Base-by-base conservation (phyloP, 2,113 vertebrate genomes). In the Zosterops japonicus region DNA sequence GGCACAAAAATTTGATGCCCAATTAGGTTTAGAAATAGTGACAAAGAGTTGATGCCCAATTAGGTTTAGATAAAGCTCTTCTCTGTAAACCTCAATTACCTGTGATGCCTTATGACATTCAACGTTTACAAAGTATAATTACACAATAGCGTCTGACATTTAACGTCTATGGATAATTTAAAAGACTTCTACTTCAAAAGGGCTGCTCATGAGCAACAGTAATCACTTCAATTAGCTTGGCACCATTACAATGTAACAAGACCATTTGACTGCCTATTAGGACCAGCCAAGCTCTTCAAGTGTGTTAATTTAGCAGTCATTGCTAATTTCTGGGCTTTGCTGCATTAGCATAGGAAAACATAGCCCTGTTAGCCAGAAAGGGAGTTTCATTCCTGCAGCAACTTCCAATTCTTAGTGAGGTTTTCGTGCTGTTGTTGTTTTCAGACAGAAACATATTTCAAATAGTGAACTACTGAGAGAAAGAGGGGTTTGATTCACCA, bases 201-300 rank as follows among this genome's bases (percentile, higher is more conserved):
- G 97, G 97, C 97, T 98, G 98, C 97, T 98, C 97, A 95, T 96
- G 97, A 98, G 98, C 98, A 98, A 98, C 98, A 98, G 98, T 98
- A 98, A 98, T 98, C 98, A 98, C 98, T 98, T 98, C 98, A 98
- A 98, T 98, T 98, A 98, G 97, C 97, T 98, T 98, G 98, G 98
- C 98, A 98, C 98, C 97, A 97, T 98, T 98, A 98, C 98, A 98
- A 98, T 98, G 96, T 98, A 98, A 98, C 98, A 98, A 98, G 98
- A 98, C 98, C 98, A 98, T 98, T 98, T 98, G 98, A 98, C 98
- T 98, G 98, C 98, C 98, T 98, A 98, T 98, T 98, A 98, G 98
- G 98, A 98, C 97, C 98, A 98, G 98, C 98, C 98, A 98, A 98
- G 98, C 98, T 98, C 98, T 98, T 98, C 98, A 97, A 98, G 97